Conservation (phyloP, 2,113 vertebrate species). For the Thermophis baileyi region DNA sequence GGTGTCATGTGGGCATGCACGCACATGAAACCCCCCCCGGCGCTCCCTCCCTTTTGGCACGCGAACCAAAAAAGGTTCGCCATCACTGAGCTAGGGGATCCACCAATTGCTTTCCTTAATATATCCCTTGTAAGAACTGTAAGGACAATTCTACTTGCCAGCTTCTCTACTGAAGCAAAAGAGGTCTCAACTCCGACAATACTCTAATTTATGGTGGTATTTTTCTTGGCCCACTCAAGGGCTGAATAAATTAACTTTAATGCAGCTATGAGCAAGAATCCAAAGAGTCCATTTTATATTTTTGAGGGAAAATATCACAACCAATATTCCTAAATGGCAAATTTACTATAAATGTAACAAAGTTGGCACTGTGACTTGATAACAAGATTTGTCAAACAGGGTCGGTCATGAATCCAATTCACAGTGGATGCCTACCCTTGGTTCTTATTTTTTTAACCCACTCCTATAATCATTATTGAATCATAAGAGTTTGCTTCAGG, state of each 20-base stretch:
- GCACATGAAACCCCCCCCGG: too few relatives aligned
- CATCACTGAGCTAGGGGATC: not conserved
- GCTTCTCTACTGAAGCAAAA: not conserved
- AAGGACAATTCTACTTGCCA: not conserved
- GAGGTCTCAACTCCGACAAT: not conserved
- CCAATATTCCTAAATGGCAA: not conserved
- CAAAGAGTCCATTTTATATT: not conserved
- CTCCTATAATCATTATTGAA: not conserved
- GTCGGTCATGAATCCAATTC: not conserved
- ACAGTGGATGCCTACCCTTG: not conserved
- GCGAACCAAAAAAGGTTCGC: too few relatives aligned
- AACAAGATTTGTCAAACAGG: not conserved
- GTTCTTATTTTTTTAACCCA: not conserved
- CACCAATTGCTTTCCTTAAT: not conserved
- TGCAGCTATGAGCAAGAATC: not conserved
- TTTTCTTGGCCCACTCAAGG: not conserved
- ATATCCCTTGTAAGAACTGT: not conserved
- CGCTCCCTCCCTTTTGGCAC: too few relatives aligned
- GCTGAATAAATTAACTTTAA: not conserved
- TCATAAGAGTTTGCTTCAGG: not conserved
- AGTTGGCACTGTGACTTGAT: not conserved
- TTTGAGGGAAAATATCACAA: not conserved
- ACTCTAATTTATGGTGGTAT: not conserved
- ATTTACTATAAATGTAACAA: not conserved
- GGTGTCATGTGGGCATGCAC: too few relatives aligned